Conservation (phyloP, 2,797 vertebrate species). For the Pyrocephalus nanus region DNA sequence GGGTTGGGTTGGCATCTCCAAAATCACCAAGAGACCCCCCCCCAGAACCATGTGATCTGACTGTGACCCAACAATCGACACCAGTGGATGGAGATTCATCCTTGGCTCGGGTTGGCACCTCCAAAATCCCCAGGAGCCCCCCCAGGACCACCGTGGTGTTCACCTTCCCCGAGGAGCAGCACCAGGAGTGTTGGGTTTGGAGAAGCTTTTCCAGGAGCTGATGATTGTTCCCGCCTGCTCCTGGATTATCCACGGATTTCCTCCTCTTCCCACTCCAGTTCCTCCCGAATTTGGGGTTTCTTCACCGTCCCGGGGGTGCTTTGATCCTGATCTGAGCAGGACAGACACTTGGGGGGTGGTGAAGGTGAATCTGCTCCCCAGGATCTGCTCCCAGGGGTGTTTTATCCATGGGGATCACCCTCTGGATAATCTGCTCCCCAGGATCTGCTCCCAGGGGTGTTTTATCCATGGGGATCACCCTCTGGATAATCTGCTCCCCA, state of each 20-base stretch:
- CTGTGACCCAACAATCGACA: accelerated
- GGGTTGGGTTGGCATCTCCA: too few relatives aligned
- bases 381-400: too few relatives aligned
- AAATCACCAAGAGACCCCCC: too few relatives aligned
- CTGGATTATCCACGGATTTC: not conserved
- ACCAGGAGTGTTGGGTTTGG: too few relatives aligned
- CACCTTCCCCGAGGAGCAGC: too few relatives aligned
- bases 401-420: not conserved
- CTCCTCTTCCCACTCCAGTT: not conserved
- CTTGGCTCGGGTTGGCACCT: not conserved
- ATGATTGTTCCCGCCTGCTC: not conserved
- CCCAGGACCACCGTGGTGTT: too few relatives aligned
- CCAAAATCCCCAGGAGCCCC: accelerated
- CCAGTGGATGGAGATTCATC: not conserved
- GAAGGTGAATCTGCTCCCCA: too few relatives aligned
- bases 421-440: not conserved
- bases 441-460: too few relatives aligned
- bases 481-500: too few relatives aligned
- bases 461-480: not conserved
- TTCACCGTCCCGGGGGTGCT: not conserved
- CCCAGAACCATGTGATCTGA: not conserved
- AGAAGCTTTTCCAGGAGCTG: not conserved
- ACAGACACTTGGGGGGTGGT: not conserved
- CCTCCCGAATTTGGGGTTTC: accelerated
- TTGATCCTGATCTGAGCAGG: not conserved